Evolutionary conservation across 1,140 invertebrate genomes (phyloP).

Genomic region (Drosophila bipectinata): DNA sequence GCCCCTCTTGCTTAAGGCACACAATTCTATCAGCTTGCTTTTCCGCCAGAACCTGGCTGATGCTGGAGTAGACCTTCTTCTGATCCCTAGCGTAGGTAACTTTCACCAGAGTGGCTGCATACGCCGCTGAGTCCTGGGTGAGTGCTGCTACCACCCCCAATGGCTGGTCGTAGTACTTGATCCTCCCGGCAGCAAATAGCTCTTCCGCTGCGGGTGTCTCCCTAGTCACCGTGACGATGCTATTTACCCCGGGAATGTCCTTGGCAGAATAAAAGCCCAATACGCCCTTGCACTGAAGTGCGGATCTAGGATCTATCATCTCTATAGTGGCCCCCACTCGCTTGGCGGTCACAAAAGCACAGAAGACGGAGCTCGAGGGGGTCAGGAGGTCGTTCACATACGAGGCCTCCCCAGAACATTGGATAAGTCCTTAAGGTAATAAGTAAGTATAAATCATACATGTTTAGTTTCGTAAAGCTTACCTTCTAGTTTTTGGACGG

Average conservation of each 20-base stretch:
- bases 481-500: slow-evolving; percentile 90
- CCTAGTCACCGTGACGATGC: slow-evolving; percentile 78
- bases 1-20: slow-evolving; percentile 82
- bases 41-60: slow-evolving; percentile 85
- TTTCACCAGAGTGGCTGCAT: slow-evolving; percentile 88
- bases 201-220: slow-evolving; percentile 68
- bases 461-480: too few relatives aligned
- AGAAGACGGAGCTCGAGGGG: slow-evolving; percentile 86
- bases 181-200: slow-evolving; percentile 84
- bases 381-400: slow-evolving; percentile 87
- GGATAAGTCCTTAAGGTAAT: slow-evolving; percentile 82
- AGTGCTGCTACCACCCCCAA: slow-evolving; percentile 89
- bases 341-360: slow-evolving; percentile 87
- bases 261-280: slow-evolving; percentile 88
- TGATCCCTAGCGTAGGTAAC: slow-evolving; percentile 86
- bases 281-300: slow-evolving; percentile 88
- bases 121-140: slow-evolving; percentile 86
- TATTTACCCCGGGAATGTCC: slow-evolving; percentile 90
- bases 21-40: slow-evolving; percentile 87
- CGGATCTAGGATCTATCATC: slow-evolving; percentile 86
- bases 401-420: slow-evolving; percentile 89
- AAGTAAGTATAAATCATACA: too few relatives aligned
- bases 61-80: slow-evolving; percentile 58
- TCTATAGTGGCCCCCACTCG: slow-evolving; percentile 85
- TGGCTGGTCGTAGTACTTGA: slow-evolving; percentile 89